These are phyloP conservation scores for Plusia festucae DNA, from an alignment of 2,888 invertebrate genomes.

Conservation along the genomic window DNA sequence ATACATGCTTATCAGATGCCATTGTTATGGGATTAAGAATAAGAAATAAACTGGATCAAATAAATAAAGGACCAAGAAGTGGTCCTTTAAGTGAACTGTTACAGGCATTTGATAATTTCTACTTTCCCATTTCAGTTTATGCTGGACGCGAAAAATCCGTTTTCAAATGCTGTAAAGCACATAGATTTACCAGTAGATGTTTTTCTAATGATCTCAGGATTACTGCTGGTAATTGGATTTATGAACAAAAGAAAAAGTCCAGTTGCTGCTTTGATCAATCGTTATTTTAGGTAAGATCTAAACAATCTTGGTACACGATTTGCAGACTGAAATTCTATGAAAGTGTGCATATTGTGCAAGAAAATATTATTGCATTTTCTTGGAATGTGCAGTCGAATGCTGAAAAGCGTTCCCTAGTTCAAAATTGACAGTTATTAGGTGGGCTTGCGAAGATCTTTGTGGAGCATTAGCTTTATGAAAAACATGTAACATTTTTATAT, in stretches of 20 bases:
- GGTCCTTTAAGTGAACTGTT: neutral
- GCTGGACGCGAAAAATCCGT: neutral
- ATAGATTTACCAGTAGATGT: conserved; percentile 29
- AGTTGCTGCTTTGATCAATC: conserved; percentile 10
- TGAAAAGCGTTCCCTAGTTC: neutral
- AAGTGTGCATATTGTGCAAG: neutral
- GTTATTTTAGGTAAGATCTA: conserved; percentile 35
- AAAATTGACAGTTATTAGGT: neutral
- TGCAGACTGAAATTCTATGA: no score
- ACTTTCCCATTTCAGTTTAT: conserved; percentile 12
- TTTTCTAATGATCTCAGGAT: conserved; percentile 35
- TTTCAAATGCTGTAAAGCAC: conserved; percentile 14
- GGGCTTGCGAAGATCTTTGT: neutral
- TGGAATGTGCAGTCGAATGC: neutral
- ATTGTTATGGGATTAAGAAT: neutral
- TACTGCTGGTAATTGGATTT: conserved; percentile 24
- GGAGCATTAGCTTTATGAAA: neutral
- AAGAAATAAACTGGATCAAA: no score
- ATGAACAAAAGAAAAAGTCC: conserved; percentile 42
- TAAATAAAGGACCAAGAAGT: neutral
- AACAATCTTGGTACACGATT: neutral
- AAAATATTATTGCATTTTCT: neutral
- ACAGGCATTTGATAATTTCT: neutral
- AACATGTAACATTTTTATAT: neutral
- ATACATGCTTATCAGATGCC: no score